Evolutionary conservation across 2,888 invertebrate genomes (phyloP).

Genomic region (Parnassius apollo): DNA sequence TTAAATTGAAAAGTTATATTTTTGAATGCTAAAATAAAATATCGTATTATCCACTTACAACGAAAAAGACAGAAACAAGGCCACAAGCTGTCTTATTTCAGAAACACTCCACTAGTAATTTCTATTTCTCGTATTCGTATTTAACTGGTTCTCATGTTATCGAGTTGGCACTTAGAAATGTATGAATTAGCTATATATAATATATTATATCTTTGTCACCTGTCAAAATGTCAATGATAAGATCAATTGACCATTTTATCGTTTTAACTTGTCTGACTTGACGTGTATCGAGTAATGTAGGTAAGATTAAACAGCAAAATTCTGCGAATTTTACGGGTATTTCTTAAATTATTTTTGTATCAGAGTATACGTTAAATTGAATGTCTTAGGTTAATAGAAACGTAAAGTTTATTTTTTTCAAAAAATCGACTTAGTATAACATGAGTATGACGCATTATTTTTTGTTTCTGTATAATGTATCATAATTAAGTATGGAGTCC

Average conservation of each 20-base stretch:
- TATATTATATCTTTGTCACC: slow-evolving; percentile 46
- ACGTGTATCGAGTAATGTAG: slow-evolving; percentile 12
- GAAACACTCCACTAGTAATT: slow-evolving; percentile 26
- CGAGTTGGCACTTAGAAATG: slow-evolving; percentile 34
- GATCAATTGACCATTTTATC: slow-evolving; percentile 54
- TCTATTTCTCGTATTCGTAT: slow-evolving; percentile 27
- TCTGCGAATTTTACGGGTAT: neutral
- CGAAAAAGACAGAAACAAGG: slow-evolving; percentile 33
- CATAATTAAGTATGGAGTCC: too few relatives aligned
- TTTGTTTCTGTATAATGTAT: too few relatives aligned
- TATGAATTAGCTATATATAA: slow-evolving; percentile 40
- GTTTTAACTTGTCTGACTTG: slow-evolving; percentile 35
- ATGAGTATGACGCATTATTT: too few relatives aligned
- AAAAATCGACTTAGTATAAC: too few relatives aligned
- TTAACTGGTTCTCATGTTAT: slow-evolving; percentile 50
- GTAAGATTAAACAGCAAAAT: slow-evolving; percentile 11
- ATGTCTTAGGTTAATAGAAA: neutral
- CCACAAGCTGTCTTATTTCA: slow-evolving; percentile 32
- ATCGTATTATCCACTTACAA: slow-evolving; percentile 27
- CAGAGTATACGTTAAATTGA: neutral
- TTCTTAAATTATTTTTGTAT: too few relatives aligned
- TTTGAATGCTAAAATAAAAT: slow-evolving; percentile 16
- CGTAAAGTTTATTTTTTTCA: neutral
- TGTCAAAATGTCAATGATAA: slow-evolving; percentile 68
- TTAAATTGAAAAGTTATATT: slow-evolving; percentile 25